phyloP scores from a whole-genome alignment of 2,113 vertebrate species.

The Orycteropus afer region DNA sequence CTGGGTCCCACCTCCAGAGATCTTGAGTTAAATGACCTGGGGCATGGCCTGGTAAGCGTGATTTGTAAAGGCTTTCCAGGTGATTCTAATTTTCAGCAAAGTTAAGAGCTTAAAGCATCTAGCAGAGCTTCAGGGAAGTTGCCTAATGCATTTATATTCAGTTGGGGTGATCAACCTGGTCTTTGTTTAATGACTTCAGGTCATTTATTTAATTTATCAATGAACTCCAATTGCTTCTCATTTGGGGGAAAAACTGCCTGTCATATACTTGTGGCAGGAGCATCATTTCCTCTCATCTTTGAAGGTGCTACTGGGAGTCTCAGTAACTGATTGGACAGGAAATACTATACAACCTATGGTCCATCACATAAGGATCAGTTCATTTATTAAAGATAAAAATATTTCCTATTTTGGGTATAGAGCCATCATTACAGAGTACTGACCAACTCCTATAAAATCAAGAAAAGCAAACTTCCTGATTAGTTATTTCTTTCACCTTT shows the following conservation, averaged over 20 bases:
- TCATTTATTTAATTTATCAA: constrained; percentile 70
- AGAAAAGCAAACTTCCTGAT: background rate
- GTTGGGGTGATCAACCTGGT: background rate
- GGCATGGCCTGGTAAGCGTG: background rate
- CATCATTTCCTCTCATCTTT: constrained; percentile 60
- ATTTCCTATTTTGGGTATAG: background rate
- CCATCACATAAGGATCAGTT: background rate
- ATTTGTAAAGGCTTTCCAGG: background rate
- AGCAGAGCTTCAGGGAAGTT: background rate
- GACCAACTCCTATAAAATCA: background rate
- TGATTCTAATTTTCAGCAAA: background rate
- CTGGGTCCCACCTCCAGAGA: background rate
- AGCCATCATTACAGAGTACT: constrained; percentile 1
- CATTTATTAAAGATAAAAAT: constrained; percentile 40
- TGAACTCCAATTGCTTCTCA: constrained; percentile 59
- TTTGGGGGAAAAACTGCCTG: constrained; percentile 65
- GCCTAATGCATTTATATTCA: background rate
- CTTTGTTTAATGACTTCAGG: constrained; percentile 59
- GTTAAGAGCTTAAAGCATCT: background rate
- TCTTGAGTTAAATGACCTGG: background rate
- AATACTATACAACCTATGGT: constrained; percentile 12
- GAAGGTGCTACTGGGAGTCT: constrained; percentile 31
- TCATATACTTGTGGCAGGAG: constrained; percentile 46
- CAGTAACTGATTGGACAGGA: constrained; percentile 56
- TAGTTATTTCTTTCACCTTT: background rate